Base-by-base conservation (phyloP, 1,140 invertebrate genomes). In the Heliothis subflexa region DNA sequence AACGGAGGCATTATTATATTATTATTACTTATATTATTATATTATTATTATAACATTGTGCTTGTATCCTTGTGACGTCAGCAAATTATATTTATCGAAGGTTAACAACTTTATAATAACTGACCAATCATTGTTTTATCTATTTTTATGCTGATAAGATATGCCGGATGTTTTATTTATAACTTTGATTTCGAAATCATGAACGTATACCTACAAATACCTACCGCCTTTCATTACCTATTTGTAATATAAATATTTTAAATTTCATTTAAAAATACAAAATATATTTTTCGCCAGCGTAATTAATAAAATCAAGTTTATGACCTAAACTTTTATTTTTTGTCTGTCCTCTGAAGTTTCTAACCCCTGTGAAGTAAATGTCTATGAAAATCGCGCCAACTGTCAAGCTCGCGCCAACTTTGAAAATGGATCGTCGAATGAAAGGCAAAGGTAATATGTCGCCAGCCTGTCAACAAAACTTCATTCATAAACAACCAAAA, bases 1-100 rank as follows among this genome's bases (percentile, higher is more conserved):
- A 83, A 83, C 78, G 82, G 78, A 73, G 40, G 57, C 78, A 75
- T 83, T 83, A 82, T 82, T 83, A n/a, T n/a, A n/a, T n/a, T n/a
- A n/a, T n/a, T n/a, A n/a, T n/a, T n/a, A n/a, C n/a, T n/a, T n/a
- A n/a, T n/a, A n/a, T n/a, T n/a, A n/a, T n/a, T n/a, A n/a, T n/a
- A n/a, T n/a, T n/a, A n/a, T n/a, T n/a, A n/a, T n/a, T n/a, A 74
- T 74, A 62, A 28, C 47, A 54, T 25, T 52, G 49, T 66, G 21
- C 16, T 13, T 47, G n/a, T 62, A 62, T 74, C 72, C 45, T 62
- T 74, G 57, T 74, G 72, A 74, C 72, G 74, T 45, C 47, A 52
- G 4, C 49, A 66, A 76, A 64, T 66, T 49, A 76, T 33, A 40
- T 49, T 28, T 55, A 18, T 74, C 21, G 72, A 74, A 74, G 72